Percentiles rank a stretch among this genome's conserved stretches.
phyloP scores from a whole-genome alignment of 2,888 invertebrate genomes.

The Stratiomys singularior region DNA sequence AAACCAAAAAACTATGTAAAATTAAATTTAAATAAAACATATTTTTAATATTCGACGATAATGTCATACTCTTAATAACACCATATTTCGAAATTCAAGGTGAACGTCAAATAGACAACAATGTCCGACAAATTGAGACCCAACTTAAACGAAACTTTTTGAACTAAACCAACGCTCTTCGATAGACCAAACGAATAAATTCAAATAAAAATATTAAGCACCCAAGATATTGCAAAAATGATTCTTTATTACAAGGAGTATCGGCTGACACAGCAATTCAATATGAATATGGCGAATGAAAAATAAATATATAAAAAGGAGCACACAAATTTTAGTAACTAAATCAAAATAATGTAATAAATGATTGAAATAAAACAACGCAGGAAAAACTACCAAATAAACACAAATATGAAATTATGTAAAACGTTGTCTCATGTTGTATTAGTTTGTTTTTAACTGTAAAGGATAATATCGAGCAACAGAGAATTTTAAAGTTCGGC shows the following conservation, averaged over 20 bases:
- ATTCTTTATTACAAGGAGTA: background rate
- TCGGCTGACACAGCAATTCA: background rate
- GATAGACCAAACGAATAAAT: background rate
- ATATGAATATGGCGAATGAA: background rate
- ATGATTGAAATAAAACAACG: constrained; percentile 23
- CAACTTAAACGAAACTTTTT: background rate
- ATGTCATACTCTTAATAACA: constrained; percentile 1
- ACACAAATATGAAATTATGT: constrained; percentile 34
- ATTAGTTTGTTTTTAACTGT: background rate
- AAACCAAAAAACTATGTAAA: constrained; percentile 1
- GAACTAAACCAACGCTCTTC: background rate
- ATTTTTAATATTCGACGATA: constrained; percentile 36
- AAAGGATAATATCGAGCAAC: background rate
- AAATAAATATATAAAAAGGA: constrained; percentile 2
- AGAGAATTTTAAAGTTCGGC: no score
- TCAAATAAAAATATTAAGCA: background rate
- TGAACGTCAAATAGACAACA: background rate
- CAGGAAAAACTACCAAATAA: constrained; percentile 11
- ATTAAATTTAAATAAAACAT: constrained; percentile 35
- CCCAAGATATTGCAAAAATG: constrained; percentile 1
- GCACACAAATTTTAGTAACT: constrained; percentile 15
- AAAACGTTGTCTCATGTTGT: background rate
- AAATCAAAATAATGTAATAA: constrained; percentile 40
- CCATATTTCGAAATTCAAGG: background rate
- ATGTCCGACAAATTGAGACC: background rate